Base-by-base conservation (phyloP, 2,888 invertebrate species). In the Oligia strigilis region DNA sequence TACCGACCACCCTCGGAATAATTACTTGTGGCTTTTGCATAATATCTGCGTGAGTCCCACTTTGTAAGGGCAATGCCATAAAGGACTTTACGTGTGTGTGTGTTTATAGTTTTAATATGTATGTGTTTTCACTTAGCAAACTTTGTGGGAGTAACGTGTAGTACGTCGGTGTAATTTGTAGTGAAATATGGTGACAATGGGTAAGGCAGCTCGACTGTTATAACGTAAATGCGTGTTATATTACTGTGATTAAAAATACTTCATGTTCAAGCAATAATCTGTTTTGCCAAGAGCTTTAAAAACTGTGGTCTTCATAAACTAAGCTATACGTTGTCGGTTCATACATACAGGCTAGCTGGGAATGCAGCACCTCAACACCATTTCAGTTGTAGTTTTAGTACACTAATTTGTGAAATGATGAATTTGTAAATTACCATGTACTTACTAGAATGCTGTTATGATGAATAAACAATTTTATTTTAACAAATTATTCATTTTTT, bases 11-110 rank as follows among this genome's bases (percentile, higher is more conserved):
- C 86, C 75, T 72, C 65, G 36, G 81, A 81, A 87, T 89, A 89
- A 89, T 89, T 88, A 79, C 82, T 81, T 76, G 88, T 75, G 90
- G 89, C 84, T 89, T 89, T 89, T 84, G 87, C 88, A 89, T 89
- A 89, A 89, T 89, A 86, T 81, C 77, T 79, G 75, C 81, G 82
- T 82, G 76, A 82, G 81, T 67, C 64, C 73, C 67, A 84, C 81
- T 82, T 77, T 78, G 78, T 78, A 77, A 88, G 52, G 86, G 80
- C 80, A 23, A 60, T 49, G 62, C 23, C 62, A 87, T 76, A 80
- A 72, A 70, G 80, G 62, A 3, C n/a, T 62, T n/a, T 58, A 17
- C n/a, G 29, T 43, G 58, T 55, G 23, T 55, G 23, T 71, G 40
- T 64, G 40, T 23, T n/a, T 64, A 52, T 72, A 75, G 77, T 77